These are phyloP conservation scores for Scaptomyza parva DNA, from an alignment of 2,888 invertebrate species.

Conservation along the genomic window DNA sequence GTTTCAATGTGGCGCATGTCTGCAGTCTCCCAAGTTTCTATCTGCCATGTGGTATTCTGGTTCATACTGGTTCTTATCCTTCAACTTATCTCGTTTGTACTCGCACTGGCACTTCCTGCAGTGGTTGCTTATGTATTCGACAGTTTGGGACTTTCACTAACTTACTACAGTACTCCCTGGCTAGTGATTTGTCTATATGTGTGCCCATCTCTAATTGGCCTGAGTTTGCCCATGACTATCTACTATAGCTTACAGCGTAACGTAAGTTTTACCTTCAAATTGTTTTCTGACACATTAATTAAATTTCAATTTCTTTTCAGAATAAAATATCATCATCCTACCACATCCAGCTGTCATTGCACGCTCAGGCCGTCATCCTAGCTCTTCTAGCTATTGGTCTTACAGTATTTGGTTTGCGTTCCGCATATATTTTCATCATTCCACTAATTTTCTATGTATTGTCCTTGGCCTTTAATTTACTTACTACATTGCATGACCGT, in stretches of 20 bases:
- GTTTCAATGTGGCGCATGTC: conserved; percentile 75
- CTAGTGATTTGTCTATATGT: conserved; percentile 84
- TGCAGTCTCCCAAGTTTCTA: conserved; percentile 40
- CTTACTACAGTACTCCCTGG: conserved; percentile 87
- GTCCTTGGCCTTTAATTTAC: conserved; percentile 76
- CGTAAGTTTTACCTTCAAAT: conserved; percentile 53
- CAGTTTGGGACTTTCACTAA: conserved; percentile 84
- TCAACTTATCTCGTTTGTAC: conserved; percentile 65
- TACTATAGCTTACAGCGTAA: conserved; percentile 72
- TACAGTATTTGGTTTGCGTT: conserved; percentile 71
- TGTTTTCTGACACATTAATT: not conserved
- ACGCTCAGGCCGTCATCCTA: conserved; percentile 78
- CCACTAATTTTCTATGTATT: conserved; percentile 75
- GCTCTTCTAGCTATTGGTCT: conserved; percentile 59
- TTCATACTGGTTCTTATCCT: conserved; percentile 33
- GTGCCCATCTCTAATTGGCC: conserved; percentile 81
- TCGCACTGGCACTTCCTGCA: conserved; percentile 78
- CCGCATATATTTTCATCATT: conserved; percentile 75
- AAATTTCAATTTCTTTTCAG: conserved; percentile 39
- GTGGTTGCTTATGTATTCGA: conserved; percentile 83
- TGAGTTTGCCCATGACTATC: conserved; percentile 72
- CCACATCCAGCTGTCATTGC: conserved; percentile 78
- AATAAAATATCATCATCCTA: conserved; percentile 66
- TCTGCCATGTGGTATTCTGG: conserved; percentile 56
- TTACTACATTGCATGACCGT: conserved; percentile 76